These are phyloP conservation scores for Rhadina sibilatrix DNA, from an alignment of 2,113 vertebrate species.

Conservation along the genomic window DNA sequence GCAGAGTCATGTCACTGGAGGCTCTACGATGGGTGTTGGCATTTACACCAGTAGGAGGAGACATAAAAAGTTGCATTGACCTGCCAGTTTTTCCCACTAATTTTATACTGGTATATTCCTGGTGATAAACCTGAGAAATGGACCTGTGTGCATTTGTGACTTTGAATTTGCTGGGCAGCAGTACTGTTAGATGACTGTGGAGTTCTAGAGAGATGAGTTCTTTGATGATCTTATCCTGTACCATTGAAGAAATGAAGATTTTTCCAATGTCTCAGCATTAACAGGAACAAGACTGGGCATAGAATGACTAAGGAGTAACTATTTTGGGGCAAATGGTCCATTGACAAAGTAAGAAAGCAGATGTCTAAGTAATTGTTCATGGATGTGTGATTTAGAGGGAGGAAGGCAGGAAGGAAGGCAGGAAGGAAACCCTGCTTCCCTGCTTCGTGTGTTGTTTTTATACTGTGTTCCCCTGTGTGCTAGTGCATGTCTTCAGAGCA, in stretches of 20 bases:
- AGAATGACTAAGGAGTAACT: neutral
- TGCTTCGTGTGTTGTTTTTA: neutral
- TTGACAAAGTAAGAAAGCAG: neutral
- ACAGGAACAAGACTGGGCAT: neutral
- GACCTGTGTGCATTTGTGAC: neutral
- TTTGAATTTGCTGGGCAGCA: neutral
- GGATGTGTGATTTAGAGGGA: neutral
- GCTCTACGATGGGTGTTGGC: neutral
- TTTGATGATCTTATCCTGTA: neutral
- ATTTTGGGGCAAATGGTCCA: neutral
- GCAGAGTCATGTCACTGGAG: neutral
- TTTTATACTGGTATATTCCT: neutral
- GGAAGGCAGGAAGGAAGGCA: neutral
- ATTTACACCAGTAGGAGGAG: neutral
- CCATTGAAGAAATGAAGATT: neutral
- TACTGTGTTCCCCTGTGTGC: neutral
- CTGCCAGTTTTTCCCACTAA: neutral
- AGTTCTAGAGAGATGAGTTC: neutral
- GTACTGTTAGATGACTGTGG: neutral
- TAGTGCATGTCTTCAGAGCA: neutral
- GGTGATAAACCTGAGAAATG: neutral
- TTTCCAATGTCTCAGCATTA: neutral
- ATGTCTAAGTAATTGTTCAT: neutral
- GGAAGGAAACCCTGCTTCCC: neutral
- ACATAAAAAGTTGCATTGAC: neutral